These are phyloP conservation scores for Monopis laevigella DNA, from an alignment of 2,888 invertebrate genomes.

Conservation along the genomic window DNA sequence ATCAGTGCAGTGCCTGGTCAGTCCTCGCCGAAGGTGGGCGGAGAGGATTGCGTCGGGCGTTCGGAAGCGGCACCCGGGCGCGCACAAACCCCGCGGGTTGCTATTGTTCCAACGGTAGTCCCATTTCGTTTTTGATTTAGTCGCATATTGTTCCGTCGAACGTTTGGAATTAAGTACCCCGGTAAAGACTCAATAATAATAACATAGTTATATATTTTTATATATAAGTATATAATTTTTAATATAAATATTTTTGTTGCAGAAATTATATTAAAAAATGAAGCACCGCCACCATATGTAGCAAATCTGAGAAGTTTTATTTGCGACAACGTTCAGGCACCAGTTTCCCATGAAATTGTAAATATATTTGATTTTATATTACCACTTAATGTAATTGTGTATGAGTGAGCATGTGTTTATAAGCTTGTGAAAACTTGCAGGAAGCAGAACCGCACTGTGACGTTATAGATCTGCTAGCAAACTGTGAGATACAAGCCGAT, in stretches of 20 bases:
- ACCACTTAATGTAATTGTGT: too few species aligned
- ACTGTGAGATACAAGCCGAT: constrained; percentile 37
- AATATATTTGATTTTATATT: too few species aligned
- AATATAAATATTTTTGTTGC: constrained; percentile 20
- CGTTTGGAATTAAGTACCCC: too few species aligned
- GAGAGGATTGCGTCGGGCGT: constrained; percentile 21
- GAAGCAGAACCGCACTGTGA: constrained; percentile 35
- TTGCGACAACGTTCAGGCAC: constrained; percentile 16
- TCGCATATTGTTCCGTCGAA: background rate
- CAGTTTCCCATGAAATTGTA: background rate
- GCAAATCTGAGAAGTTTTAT: constrained; percentile 31
- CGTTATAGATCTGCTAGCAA: constrained; percentile 46
- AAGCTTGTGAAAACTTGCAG: too few species aligned
- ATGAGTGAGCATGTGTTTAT: too few species aligned
- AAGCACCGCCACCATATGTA: constrained; percentile 48
- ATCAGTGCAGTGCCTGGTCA: constrained; percentile 36
- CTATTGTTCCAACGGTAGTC: constrained; percentile 27
- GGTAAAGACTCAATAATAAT: too few species aligned
- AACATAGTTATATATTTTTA: background rate
- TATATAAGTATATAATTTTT: background rate
- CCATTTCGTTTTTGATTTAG: background rate
- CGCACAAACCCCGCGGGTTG: constrained; percentile 29
- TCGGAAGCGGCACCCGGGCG: constrained; percentile 24
- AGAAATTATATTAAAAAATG: constrained; percentile 48
- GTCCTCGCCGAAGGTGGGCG: constrained; percentile 32